These are phyloP conservation scores for Menidia beryllina DNA, from an alignment of 2,113 vertebrate genomes.

Conservation along the genomic window DNA sequence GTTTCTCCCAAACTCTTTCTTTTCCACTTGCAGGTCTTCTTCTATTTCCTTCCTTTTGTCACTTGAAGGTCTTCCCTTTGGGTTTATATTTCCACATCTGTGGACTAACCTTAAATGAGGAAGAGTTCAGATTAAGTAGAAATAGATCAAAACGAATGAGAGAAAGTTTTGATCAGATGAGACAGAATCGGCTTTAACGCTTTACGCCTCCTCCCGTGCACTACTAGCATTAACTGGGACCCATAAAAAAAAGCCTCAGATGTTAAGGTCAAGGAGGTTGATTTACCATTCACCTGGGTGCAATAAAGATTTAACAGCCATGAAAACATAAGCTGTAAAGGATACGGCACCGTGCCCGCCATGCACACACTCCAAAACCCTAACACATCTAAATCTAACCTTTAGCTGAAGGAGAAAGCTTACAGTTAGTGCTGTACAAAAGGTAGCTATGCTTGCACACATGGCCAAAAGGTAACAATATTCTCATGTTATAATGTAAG, in stretches of 20 bases:
- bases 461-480: too few species aligned
- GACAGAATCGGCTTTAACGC: neutral
- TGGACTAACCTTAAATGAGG: neutral
- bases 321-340: conserved; percentile 14
- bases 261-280: neutral
- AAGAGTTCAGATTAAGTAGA: neutral
- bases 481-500: too few species aligned
- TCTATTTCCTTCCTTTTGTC: too few species aligned
- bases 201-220: neutral
- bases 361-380: neutral
- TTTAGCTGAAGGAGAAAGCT: neutral
- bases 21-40: too few species aligned
- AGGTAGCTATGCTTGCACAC: too few species aligned
- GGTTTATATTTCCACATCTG: neutral
- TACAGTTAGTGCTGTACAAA: neutral
- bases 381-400: conserved; percentile 3
- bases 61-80: conserved; percentile 2
- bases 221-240: neutral
- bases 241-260: neutral
- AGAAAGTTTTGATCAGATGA: neutral
- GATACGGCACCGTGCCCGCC: neutral
- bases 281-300: neutral
- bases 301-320: conserved; percentile 7
- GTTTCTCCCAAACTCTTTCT: neutral
- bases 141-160: neutral